These are phyloP conservation scores for Myoxocephalus aenaeus DNA, from an alignment of 2,797 vertebrate genomes.

Conservation along the genomic window DNA sequence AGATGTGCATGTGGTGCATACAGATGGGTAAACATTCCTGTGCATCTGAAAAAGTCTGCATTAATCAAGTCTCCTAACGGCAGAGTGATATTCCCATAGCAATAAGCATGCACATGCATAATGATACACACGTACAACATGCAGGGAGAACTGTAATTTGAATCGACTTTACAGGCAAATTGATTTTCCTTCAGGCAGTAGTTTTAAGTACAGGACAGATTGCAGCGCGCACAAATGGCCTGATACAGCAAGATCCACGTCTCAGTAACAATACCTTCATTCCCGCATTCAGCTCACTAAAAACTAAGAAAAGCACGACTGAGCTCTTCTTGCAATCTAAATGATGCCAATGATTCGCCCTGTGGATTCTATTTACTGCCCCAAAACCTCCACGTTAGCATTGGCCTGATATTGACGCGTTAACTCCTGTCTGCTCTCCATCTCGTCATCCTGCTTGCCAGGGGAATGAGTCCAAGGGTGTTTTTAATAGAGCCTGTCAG, in stretches of 20 bases:
- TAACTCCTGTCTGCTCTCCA: slow-evolving; percentile 37
- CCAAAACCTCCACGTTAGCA: slow-evolving; percentile 16
- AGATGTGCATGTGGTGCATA: background rate
- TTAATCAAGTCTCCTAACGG: slow-evolving; percentile 50
- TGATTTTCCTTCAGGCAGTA: slow-evolving; percentile 71
- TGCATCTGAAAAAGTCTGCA: slow-evolving; percentile 45
- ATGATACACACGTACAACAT: slow-evolving; percentile 49
- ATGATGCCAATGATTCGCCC: background rate
- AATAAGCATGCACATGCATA: slow-evolving; percentile 65
- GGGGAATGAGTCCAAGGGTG: slow-evolving; percentile 63
- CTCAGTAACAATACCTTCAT: slow-evolving; percentile 39
- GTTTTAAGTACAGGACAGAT: slow-evolving; percentile 71
- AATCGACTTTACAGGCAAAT: slow-evolving; percentile 61
- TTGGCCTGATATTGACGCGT: slow-evolving; percentile 27
- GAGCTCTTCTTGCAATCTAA: background rate
- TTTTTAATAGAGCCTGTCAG: slow-evolving; percentile 75
- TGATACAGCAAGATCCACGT: slow-evolving; percentile 63
- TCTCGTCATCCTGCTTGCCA: slow-evolving; percentile 41
- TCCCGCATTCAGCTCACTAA: slow-evolving; percentile 25
- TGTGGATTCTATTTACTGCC: slow-evolving; percentile 11
- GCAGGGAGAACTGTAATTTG: slow-evolving; percentile 52
- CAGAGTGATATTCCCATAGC: slow-evolving; percentile 20
- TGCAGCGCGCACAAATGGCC: slow-evolving; percentile 55
- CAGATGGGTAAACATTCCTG: slow-evolving; percentile 42
- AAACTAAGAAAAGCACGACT: slow-evolving; percentile 4